Evolutionary conservation across 2,113 vertebrate genomes (phyloP), one percentile per base, ranked within the genome.

Genomic region (Hassar affinis): DNA sequence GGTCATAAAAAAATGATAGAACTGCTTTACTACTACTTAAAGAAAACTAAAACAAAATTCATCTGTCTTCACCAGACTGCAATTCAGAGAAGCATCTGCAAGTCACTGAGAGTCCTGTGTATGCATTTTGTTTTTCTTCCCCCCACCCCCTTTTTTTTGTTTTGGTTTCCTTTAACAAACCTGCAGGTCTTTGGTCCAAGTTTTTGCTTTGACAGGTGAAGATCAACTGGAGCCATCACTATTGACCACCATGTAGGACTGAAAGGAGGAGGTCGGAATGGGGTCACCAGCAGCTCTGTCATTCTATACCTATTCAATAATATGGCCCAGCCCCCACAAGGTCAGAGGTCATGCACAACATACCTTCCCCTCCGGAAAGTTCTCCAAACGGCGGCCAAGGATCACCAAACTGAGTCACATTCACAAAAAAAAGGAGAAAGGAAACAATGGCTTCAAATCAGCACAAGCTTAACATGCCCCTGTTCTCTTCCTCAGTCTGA

Each of bases 181-280:
- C 91, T 93, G 91, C 89, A 89, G 88, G 88, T 91, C 91, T 94
- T 93, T 91, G 92, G 90, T 89, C 86, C 30, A 88, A 89, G 90
- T 88, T 92, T 90, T 93, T 94, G 93, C 92, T 94, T 94, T 94
- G 94, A 94, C 93, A 95, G 93, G 92, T 93, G 93, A 92, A 92
- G 94, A 93, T 94, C 93, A 91, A 88, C 90, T 52, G 22, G 89
- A 92, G 89, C 85, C 91, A 88, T 93, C 81, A 82, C 91, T 87
- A 91, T 89, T 92, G 91, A 91, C 92, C 91, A 91, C 91, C 86
- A 82, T 87, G 88, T 92, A 89, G 90, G 90, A 90, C 80, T 86
- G 86, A 84, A 87, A 87, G 62, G 79, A 84, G 90, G 87, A 89
- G 92, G 91, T 89, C 86, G 76, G 77, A 42, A 49, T 0, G 66